A percentile compares a stretch with the other conserved stretches of the same genome.
Evolutionary conservation across 2,888 invertebrate species (phyloP).

Genomic region (Ceriagrion tenellum): DNA sequence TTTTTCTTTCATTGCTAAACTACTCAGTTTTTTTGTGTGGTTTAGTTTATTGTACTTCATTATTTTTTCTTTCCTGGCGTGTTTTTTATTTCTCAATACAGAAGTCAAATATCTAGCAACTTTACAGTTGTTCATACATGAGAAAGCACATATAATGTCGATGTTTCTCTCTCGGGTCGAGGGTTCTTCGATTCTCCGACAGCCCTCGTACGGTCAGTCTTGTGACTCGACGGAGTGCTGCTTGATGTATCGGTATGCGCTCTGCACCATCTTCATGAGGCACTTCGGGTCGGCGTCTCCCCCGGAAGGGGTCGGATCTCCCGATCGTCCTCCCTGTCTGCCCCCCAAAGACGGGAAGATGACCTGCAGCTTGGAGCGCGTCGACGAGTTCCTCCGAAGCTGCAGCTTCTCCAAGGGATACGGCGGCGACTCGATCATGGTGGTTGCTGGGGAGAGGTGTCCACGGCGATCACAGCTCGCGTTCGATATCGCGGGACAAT

Average conservation of each 20-base stretch:
- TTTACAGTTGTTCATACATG: not conserved
- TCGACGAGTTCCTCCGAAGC: not conserved
- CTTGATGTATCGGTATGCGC: constrained; percentile 4
- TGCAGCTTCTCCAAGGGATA: not conserved
- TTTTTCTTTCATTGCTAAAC: not conserved
- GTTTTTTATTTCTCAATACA: not conserved
- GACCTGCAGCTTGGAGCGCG: not conserved
- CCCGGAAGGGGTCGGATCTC: not conserved
- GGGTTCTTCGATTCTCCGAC: not conserved
- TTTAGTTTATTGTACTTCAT: not conserved
- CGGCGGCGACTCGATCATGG: not conserved
- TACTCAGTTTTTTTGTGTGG: not conserved
- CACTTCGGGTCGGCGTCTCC: not conserved
- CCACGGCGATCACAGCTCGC: not conserved
- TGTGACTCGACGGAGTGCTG: not conserved
- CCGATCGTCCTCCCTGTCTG: not conserved
- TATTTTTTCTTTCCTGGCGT: not conserved
- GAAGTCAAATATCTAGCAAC: not conserved
- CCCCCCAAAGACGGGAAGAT: not conserved
- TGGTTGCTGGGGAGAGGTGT: not conserved
- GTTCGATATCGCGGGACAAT: not conserved
- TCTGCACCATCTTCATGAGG: not conserved
- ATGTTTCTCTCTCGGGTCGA: not conserved
- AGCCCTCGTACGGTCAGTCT: not conserved
- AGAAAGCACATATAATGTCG: not conserved